Evolutionary conservation across 2,888 invertebrate species (phyloP), one percentile per base, ranked within the genome.

Genomic region (Lithodes maja): DNA sequence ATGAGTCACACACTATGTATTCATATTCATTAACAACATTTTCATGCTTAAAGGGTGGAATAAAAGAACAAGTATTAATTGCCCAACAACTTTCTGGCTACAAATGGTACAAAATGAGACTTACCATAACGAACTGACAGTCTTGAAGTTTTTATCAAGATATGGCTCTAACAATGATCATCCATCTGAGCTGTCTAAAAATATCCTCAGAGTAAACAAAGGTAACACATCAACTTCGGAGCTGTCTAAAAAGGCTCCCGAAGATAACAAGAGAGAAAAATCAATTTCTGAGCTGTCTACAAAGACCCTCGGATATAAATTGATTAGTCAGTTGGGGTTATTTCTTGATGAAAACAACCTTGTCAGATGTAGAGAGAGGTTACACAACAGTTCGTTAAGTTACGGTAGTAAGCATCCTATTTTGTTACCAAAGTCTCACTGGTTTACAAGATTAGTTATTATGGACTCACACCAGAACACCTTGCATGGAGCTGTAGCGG

Each of bases 221-320:
- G 0, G 33, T 33, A 33, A 33, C 33, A 33, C 33, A 33, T 33
- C 33, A 33, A 33, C 33, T 61, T 12, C 1, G 5, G 61, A 61
- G 61, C 61, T 12, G 61, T 61, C 61, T 61, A 61, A 5, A 61
- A 61, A 61, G 61, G 1, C 61, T 0, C 61, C 12, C 12, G 61
- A 12, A 61, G 0, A 12, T 61, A 12, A 5, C 5, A 12, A 7
- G 1, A 61, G 12, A 7, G 61, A 12, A 61, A 33, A 33, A 33
- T 61, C 12, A 12, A 12, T 61, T 61, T 77, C 77, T 77, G 77
- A 77, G 49, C 77, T 49, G 33, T 77, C 77, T 77, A 77, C 77
- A 77, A 77, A 77, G 77, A 77, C 77, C 77, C 77, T 77, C 77
- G 49, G 49, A 77, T 33, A 77, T 74, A 74, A 74, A 74, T n/a